Conservation (phyloP, 2,113 vertebrate species). For the Leptobrachium ailaonicum region DNA sequence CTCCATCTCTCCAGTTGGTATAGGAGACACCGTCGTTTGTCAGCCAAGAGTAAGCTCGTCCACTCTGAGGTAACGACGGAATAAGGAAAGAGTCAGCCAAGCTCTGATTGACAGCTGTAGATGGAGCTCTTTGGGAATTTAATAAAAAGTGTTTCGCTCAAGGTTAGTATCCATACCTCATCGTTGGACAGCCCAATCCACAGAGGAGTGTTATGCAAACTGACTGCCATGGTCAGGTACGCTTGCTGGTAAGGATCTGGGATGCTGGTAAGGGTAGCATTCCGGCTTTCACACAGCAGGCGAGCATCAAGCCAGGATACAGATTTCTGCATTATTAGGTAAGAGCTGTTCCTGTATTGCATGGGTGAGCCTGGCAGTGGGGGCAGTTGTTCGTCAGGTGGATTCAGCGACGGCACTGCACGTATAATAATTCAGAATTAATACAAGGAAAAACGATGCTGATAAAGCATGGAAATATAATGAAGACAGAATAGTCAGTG, state of each 20-base stretch:
- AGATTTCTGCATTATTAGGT: conserved; percentile 84
- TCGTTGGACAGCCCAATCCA: conserved; percentile 88
- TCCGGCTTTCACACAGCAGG: conserved; percentile 86
- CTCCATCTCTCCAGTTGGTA: conserved; percentile 82
- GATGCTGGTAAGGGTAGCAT: conserved; percentile 78
- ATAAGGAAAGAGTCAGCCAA: not conserved
- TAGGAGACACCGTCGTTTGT: conserved; percentile 77
- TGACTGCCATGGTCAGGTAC: conserved; percentile 83
- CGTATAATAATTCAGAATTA: too few species aligned
- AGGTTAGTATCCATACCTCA: conserved; percentile 68
- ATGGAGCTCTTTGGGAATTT: not conserved
- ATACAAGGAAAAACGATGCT: too few species aligned
- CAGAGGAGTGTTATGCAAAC: conserved; percentile 72
- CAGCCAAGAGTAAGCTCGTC: conserved; percentile 82
- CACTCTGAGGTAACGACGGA: conserved; percentile 62
- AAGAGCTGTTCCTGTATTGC: conserved; percentile 81
- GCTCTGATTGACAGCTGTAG: too few species aligned
- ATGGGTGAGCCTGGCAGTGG: conserved; percentile 70
- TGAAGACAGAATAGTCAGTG: too few species aligned
- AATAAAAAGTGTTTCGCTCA: not conserved
- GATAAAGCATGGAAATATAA: too few species aligned
- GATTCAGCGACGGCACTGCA: conserved; percentile 65
- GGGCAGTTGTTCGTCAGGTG: conserved; percentile 62
- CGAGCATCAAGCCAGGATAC: conserved; percentile 88
- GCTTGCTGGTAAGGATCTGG: conserved; percentile 83